Percentiles rank a stretch among this genome's conserved stretches.
Conservation (phyloP, 2,113 vertebrate genomes). For the Pipra filicauda region DNA sequence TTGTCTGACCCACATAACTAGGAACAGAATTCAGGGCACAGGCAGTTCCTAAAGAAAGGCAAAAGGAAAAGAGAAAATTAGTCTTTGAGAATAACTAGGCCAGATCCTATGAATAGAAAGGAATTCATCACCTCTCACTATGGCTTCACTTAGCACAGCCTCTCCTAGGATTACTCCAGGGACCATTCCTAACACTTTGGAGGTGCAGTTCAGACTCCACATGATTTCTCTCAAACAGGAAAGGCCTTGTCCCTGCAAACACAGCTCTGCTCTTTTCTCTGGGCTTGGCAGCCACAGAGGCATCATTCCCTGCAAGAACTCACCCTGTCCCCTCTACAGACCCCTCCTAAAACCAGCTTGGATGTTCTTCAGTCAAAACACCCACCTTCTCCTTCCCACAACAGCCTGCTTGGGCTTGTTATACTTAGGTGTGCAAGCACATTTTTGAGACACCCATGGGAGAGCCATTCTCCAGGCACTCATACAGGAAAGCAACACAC, state of each 20-base stretch:
- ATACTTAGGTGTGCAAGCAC: not conserved
- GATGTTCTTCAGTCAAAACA: not conserved
- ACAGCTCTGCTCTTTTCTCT: not conserved
- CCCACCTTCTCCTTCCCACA: not conserved
- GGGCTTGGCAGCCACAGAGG: not conserved
- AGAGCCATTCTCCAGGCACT: not conserved
- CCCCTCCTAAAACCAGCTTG: not conserved
- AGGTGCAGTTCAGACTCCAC: slow-evolving; percentile 8
- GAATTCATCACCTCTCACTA: slow-evolving; percentile 4
- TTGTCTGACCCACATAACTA: not conserved
- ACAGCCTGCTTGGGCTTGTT: not conserved
- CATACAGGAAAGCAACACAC: not conserved
- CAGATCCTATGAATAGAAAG: slow-evolving; percentile 36
- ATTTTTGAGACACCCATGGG: not conserved
- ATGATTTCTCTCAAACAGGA: not conserved
- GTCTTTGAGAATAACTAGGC: slow-evolving; percentile 22
- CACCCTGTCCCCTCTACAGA: not conserved
- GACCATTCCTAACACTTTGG: not conserved
- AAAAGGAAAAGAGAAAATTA: not conserved
- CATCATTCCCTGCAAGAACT: not conserved
- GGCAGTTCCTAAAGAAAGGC: not conserved
- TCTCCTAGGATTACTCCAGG: not conserved
- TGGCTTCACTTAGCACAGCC: not conserved
- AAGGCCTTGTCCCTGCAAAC: not conserved
- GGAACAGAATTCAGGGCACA: not conserved